These are phyloP conservation scores for Zaprionus inermis DNA, from an alignment of 1,140 invertebrate genomes.

Conservation along the genomic window DNA sequence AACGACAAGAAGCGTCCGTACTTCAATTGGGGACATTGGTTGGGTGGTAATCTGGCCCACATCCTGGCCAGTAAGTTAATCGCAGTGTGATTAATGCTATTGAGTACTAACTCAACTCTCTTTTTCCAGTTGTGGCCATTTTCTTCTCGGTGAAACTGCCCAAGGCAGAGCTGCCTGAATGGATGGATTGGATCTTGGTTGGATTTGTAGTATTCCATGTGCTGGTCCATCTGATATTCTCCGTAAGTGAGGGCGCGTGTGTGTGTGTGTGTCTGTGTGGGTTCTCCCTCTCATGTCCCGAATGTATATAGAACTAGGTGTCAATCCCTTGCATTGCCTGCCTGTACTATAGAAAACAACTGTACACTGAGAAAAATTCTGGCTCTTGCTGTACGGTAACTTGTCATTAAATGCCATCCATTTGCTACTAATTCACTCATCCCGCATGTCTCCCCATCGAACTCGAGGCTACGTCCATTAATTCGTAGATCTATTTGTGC, in stretches of 20 bases:
- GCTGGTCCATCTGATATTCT: slow-evolving; percentile 94
- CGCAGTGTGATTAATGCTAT: not conserved
- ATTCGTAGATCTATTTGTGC: slow-evolving; percentile 74
- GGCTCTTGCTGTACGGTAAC: too few relatives aligned
- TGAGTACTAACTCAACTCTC: not conserved
- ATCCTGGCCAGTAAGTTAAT: slow-evolving; percentile 92
- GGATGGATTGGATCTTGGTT: slow-evolving; percentile 94
- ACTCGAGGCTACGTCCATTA: slow-evolving; percentile 58
- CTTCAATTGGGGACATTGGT: slow-evolving; percentile 98
- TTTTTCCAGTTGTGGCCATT: slow-evolving; percentile 93
- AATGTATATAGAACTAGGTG: slow-evolving; percentile 45
- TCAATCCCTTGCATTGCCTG: slow-evolving; percentile 60
- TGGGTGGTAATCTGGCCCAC: slow-evolving; percentile 95
- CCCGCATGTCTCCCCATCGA: slow-evolving; percentile 34
- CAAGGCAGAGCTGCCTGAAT: slow-evolving; percentile 93
- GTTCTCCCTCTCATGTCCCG: slow-evolving; percentile 50
- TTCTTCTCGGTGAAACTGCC: slow-evolving; percentile 95
- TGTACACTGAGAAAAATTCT: too few relatives aligned
- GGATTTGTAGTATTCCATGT: slow-evolving; percentile 96
- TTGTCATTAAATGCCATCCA: slow-evolving; percentile 67
- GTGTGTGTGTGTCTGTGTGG: not conserved
- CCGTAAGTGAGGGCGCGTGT: slow-evolving; percentile 87
- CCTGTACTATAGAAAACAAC: slow-evolving; percentile 53
- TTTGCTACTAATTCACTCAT: slow-evolving; percentile 71
- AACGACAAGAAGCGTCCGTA: slow-evolving; percentile 91